Evolutionary conservation across 2,888 invertebrate genomes (phyloP).

Genomic region (Aleiodes leptofemur): DNA sequence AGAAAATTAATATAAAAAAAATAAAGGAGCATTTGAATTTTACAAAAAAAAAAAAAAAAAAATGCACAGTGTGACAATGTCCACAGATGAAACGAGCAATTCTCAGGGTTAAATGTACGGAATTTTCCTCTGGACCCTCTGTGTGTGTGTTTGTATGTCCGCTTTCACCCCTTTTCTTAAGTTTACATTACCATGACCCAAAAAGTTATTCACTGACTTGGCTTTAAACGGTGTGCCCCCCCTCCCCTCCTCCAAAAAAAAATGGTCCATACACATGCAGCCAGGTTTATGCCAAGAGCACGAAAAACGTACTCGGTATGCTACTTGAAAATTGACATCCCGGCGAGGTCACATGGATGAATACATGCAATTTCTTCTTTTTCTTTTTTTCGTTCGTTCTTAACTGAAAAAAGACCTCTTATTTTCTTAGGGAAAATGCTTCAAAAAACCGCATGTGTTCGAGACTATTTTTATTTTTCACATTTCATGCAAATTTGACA

Average conservation of each 20-base stretch:
- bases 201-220: conserved; percentile 39
- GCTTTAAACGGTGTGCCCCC: conserved; percentile 7
- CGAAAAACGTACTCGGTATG: conserved; percentile 33
- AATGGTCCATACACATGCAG: conserved; percentile 20
- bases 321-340: conserved; percentile 49
- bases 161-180: conserved; percentile 36
- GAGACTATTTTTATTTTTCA: not conserved
- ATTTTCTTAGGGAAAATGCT: conserved; percentile 4
- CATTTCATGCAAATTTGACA: too few relatives aligned
- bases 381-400: not conserved
- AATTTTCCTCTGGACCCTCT: conserved; percentile 12
- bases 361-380: conserved; percentile 18
- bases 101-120: conserved; percentile 34
- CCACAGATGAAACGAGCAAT: conserved; percentile 18
- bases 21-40: conserved; percentile 9
- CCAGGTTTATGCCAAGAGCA: conserved; percentile 19
- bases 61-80: conserved; percentile 26
- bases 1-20: not conserved
- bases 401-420: conserved; percentile 1
- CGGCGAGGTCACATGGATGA: conserved; percentile 22
- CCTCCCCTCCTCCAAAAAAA: not conserved
- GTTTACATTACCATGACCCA: conserved; percentile 51
- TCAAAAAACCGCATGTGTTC: not conserved
- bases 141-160: not conserved
- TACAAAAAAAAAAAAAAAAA: conserved; percentile 32